A percentile compares a stretch with the other conserved stretches of the same genome.
Conservation (phyloP, 35 echinoderm and acorn worm species). For the Ptychodera flava region DNA sequence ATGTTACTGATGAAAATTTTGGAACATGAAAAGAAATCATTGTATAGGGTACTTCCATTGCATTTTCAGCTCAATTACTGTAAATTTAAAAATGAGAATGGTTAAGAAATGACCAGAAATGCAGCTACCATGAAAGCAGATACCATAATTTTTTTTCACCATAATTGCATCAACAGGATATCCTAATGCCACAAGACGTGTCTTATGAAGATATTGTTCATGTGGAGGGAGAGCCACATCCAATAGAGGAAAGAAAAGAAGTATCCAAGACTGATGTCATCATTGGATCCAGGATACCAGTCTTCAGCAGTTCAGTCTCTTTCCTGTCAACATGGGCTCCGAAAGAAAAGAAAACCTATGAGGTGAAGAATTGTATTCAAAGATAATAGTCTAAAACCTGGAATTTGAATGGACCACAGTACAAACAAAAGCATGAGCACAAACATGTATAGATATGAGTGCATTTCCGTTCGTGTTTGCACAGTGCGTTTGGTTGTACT, state of each 20-base stretch:
- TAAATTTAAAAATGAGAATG: too few relatives aligned
- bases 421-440: not conserved
- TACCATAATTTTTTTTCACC: too few relatives aligned
- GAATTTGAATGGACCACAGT: not conserved
- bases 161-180: too few relatives aligned
- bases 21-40: too few relatives aligned
- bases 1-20: too few relatives aligned
- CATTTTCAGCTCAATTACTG: too few relatives aligned
- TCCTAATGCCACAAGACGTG: conserved; percentile 38
- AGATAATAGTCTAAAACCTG: not conserved
- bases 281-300: not conserved
- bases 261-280: conserved; percentile 11
- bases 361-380: not conserved
- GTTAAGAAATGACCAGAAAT: too few relatives aligned
- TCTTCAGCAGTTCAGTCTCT: conserved; percentile 63
- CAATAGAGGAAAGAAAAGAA: conserved; percentile 41
- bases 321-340: conserved; percentile 95
- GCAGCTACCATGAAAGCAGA: too few relatives aligned
- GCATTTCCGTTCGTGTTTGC: not conserved
- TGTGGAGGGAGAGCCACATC: conserved; percentile 60
- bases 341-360: conserved; percentile 44
- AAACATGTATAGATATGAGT: not conserved
- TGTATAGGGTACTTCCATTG: too few relatives aligned
- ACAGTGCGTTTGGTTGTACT: not conserved
- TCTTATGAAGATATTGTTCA: conserved; percentile 78